phyloP scores from a whole-genome alignment of 2,888 invertebrate species.

The Tipula unca region DNA sequence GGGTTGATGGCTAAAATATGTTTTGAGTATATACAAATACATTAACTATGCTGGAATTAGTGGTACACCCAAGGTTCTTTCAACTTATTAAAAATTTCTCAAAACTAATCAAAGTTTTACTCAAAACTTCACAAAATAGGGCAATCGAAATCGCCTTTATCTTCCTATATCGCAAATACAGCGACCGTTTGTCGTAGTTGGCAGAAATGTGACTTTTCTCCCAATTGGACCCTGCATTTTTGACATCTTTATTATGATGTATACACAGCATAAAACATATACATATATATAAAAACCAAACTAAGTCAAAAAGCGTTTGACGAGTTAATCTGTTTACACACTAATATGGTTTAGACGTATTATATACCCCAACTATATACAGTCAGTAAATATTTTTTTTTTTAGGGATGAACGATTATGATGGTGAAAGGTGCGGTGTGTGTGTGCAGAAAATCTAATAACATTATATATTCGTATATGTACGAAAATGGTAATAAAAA shows the following conservation, averaged over 20 bases:
- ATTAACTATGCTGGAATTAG: no score
- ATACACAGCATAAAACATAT: background rate
- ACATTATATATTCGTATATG: background rate
- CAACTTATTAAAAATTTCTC: no score
- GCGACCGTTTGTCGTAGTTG: no score
- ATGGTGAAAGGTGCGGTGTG: background rate
- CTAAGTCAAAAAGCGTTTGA: slow-evolving; percentile 28
- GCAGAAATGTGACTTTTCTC: no score
- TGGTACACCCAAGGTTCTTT: no score
- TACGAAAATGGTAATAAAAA: slow-evolving; percentile 10
- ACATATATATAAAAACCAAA: background rate
- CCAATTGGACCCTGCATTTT: background rate
- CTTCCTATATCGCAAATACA: no score
- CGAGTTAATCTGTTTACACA: slow-evolving; percentile 29
- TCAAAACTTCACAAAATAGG: no score
- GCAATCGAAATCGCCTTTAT: no score
- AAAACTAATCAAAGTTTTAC: no score
- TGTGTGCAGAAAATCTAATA: slow-evolving; percentile 14
- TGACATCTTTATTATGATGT: background rate
- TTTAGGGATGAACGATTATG: slow-evolving; percentile 23
- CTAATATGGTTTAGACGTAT: slow-evolving; percentile 25
- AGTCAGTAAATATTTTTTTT: slow-evolving; percentile 20
- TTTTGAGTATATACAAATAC: background rate
- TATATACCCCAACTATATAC: background rate
- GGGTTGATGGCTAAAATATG: background rate